phyloP scores from a whole-genome alignment of 37 sponge, comb jelly and placozoan genomes.

The Beroe ovata region DNA sequence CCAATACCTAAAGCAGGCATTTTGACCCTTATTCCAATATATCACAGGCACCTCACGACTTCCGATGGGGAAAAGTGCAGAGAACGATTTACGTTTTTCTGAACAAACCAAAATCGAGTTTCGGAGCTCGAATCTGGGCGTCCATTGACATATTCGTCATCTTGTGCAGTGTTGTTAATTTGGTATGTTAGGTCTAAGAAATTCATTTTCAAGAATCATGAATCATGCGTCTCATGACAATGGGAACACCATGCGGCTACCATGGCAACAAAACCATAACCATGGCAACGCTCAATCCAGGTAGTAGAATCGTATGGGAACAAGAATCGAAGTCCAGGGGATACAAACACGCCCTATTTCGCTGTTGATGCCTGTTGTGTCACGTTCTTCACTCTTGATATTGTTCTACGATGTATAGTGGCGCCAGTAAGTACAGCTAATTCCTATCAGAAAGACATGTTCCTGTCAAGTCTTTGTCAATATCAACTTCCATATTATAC shows the following conservation, averaged over 20 bases:
- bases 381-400: constrained; percentile 4
- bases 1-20: too few relatives aligned
- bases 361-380: constrained; percentile 39
- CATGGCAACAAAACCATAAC: too few relatives aligned
- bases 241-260: too few relatives aligned
- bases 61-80: constrained; percentile 55
- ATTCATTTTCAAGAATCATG: too few relatives aligned
- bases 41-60: constrained; percentile 34
- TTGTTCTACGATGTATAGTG: constrained; percentile 24
- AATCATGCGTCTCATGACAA: too few relatives aligned
- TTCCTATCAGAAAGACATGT: too few relatives aligned
- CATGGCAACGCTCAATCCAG: constrained; percentile 1
- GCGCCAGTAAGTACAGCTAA: constrained; percentile 42
- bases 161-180: constrained; percentile 38
- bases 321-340: constrained; percentile 60
- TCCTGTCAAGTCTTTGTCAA: too few relatives aligned
- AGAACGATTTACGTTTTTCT: constrained; percentile 40
- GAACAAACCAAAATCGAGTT: constrained; percentile 57
- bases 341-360: constrained; percentile 45
- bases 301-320: constrained; percentile 65
- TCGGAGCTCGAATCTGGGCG: constrained; percentile 53
- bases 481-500: too few relatives aligned
- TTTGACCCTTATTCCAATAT: too few relatives aligned
- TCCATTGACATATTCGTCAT: constrained; percentile 54
- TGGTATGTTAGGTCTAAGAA: too few relatives aligned